phyloP scores from a whole-genome alignment of 2,113 vertebrate genomes.

The Tinamus guttatus region DNA sequence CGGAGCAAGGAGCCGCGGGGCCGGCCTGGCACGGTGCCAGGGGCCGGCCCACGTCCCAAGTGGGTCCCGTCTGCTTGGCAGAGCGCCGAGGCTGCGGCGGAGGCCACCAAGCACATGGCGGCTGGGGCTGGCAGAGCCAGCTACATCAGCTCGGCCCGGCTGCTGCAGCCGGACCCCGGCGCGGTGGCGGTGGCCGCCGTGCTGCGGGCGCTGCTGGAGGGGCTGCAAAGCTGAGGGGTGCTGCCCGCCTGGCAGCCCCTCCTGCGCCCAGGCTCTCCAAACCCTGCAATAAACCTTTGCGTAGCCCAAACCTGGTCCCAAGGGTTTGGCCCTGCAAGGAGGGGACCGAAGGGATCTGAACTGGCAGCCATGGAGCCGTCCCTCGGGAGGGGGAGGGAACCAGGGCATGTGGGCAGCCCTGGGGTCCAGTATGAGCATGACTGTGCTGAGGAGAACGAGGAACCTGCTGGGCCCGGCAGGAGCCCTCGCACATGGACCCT shows the following conservation, averaged over 20 bases:
- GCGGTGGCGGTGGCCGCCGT: slow-evolving; percentile 85
- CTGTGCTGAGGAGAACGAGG: background rate
- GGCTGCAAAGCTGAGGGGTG: slow-evolving; percentile 59
- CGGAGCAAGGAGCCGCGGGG: background rate
- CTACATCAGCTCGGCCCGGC: slow-evolving; percentile 83
- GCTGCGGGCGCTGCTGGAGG: slow-evolving; percentile 80
- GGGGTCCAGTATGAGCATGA: background rate
- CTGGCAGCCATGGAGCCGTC: fast-evolving
- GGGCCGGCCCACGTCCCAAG: fast-evolving
- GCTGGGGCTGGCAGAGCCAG: slow-evolving; percentile 92
- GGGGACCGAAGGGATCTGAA: fast-evolving
- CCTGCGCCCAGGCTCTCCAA: fast-evolving
- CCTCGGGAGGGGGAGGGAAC: too few relatives aligned
- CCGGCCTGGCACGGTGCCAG: too few relatives aligned
- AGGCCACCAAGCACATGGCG: slow-evolving; percentile 86
- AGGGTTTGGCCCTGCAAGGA: fast-evolving
- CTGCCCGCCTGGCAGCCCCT: background rate
- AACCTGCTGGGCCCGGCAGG: background rate
- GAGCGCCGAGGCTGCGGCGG: slow-evolving; percentile 84
- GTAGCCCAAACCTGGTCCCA: background rate
- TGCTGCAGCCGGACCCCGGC: slow-evolving; percentile 89
- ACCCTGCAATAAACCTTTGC: background rate
- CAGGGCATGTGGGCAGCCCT: background rate
- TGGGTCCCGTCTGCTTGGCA: background rate
- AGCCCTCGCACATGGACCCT: background rate